Conservation (phyloP, 1,140 invertebrate genomes). For the Latrodectus geometricus region DNA sequence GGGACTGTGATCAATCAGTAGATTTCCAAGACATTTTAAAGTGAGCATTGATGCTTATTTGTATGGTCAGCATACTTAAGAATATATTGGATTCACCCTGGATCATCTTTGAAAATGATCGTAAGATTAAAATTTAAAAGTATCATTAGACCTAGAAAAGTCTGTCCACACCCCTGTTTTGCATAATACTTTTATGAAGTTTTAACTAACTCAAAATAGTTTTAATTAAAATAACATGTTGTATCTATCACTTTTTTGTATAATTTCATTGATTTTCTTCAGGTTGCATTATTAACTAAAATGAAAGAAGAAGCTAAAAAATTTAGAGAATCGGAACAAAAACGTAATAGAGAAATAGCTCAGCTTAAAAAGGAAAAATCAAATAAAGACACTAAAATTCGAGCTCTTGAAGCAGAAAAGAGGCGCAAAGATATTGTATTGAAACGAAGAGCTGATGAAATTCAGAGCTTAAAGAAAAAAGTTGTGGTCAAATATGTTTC, state of each 20-base stretch:
- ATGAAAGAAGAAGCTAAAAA: slow-evolving; percentile 87
- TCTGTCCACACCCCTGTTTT: background rate
- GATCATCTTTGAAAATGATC: no score
- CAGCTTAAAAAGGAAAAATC: slow-evolving; percentile 89
- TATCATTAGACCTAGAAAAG: background rate
- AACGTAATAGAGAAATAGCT: slow-evolving; percentile 83
- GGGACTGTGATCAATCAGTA: no score
- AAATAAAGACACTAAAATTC: slow-evolving; percentile 88
- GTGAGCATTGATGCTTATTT: no score
- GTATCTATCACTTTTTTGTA: background rate
- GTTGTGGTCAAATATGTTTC: slow-evolving; percentile 73
- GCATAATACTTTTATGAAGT: background rate
- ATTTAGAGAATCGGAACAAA: slow-evolving; percentile 78
- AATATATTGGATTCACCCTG: no score
- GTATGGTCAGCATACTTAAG: no score
- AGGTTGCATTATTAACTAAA: slow-evolving; percentile 80
- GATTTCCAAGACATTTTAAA: no score
- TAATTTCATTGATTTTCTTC: slow-evolving; percentile 4
- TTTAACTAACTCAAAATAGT: background rate
- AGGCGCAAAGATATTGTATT: slow-evolving; percentile 92
- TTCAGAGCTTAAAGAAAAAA: slow-evolving; percentile 82
- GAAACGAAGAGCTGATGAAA: slow-evolving; percentile 93
- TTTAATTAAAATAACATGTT: no score
- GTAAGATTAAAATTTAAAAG: no score
- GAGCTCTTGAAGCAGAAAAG: slow-evolving; percentile 84